These are phyloP conservation scores for Clarias laeviceps DNA, from an alignment of 2,797 vertebrate species.

Conservation along the genomic window DNA sequence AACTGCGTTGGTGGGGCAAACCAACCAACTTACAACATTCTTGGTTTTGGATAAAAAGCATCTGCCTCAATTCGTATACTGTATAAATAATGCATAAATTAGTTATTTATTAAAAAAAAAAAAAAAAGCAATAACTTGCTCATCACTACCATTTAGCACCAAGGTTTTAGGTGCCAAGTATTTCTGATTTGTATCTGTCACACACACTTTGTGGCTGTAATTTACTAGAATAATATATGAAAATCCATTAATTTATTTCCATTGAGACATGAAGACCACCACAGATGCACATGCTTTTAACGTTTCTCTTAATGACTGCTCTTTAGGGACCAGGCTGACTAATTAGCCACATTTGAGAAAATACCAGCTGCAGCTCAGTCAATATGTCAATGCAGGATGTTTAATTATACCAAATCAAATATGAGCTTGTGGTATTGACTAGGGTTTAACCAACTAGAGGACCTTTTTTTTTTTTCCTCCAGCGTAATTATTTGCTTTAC, in stretches of 20 bases:
- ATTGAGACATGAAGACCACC: neutral
- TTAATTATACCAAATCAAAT: slow-evolving; percentile 55
- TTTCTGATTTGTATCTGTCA: neutral
- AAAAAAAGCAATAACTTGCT: too few species aligned
- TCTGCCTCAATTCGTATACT: neutral
- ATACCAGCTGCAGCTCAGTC: slow-evolving; percentile 70
- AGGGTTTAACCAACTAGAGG: neutral
- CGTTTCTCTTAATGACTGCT: slow-evolving; percentile 48
- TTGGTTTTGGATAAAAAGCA: neutral
- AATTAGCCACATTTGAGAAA: slow-evolving; percentile 70
- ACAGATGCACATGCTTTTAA: slow-evolving; percentile 22
- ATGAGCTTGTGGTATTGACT: slow-evolving; percentile 31
- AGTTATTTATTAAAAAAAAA: neutral
- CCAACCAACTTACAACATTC: neutral
- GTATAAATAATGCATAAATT: neutral
- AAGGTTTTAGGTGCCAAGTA: neutral
- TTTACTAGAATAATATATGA: neutral
- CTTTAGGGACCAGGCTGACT: slow-evolving; percentile 60
- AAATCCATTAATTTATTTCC: neutral
- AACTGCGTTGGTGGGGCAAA: neutral
- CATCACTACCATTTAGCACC: neutral
- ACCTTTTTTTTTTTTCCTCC: neutral
- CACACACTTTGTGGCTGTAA: neutral
- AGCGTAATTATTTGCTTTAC: neutral
- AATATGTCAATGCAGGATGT: slow-evolving; percentile 63